A percentile compares a stretch with the other conserved stretches of the same genome.
These are phyloP conservation scores for Corythornis cristatus DNA, from an alignment of 2,113 vertebrate genomes.

Conservation along the genomic window DNA sequence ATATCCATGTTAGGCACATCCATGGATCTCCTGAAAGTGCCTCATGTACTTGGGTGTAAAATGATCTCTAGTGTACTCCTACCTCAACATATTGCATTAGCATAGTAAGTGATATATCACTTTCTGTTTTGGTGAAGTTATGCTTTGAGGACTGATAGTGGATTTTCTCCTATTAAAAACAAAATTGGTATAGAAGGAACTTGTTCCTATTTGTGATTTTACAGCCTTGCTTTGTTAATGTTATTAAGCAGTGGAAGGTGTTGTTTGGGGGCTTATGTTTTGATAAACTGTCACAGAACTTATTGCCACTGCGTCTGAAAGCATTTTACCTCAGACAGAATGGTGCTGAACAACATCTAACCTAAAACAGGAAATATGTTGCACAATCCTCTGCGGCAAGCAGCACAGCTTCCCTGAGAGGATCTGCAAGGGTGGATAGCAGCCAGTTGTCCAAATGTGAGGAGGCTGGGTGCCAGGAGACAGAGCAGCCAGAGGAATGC, in stretches of 20 bases:
- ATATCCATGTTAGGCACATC: neutral
- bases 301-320: neutral
- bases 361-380: slow-evolving; percentile 12
- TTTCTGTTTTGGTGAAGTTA: neutral
- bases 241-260: neutral
- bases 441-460: neutral
- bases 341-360: neutral
- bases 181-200: neutral
- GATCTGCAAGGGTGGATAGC: slow-evolving; percentile 12
- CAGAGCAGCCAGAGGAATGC: neutral
- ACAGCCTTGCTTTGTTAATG: neutral
- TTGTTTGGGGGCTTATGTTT: neutral
- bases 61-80: neutral
- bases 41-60: neutral
- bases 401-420: neutral
- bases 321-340: neutral
- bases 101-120: neutral
- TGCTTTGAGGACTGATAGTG: neutral
- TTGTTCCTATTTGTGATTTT: neutral
- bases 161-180: neutral
- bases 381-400: neutral
- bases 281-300: neutral
- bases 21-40: neutral
- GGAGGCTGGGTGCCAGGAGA: slow-evolving; percentile 32
- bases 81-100: neutral